Percentiles rank a stretch among this genome's conserved stretches.
Conservation (phyloP, 2,797 vertebrate genomes). For the Glyptemys insculpta region DNA sequence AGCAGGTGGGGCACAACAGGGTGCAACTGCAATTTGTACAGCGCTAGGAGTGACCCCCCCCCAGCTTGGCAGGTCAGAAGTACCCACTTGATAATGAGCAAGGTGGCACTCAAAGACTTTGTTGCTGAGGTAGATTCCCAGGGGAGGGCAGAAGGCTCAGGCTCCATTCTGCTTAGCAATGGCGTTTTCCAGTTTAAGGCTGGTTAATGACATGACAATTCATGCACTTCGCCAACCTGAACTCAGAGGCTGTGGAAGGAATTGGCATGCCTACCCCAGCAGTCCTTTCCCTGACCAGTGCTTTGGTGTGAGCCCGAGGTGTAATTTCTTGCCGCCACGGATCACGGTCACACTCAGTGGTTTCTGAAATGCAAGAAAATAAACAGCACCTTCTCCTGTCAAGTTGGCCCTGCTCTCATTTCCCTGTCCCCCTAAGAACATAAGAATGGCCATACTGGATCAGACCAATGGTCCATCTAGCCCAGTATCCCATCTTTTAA, state of each 20-base stretch:
- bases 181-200: not conserved
- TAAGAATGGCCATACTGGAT: not conserved
- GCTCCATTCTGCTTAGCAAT: too few relatives aligned
- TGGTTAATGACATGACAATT: not conserved
- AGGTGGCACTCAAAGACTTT: not conserved
- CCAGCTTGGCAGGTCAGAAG: not conserved
- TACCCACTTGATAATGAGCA: not conserved
- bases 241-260: not conserved
- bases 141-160: not conserved
- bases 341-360: constrained; percentile 88
- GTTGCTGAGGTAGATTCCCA: not conserved
- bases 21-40: not conserved
- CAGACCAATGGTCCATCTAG: not conserved
- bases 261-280: constrained; percentile 85
- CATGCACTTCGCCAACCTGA: not conserved
- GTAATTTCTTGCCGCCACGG: constrained; percentile 85
- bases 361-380: constrained; percentile 81
- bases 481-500: not conserved
- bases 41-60: not conserved
- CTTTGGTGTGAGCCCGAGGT: constrained; percentile 90
- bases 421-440: not conserved
- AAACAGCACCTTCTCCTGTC: not conserved
- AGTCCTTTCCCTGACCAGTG: constrained; percentile 94
- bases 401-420: not conserved
- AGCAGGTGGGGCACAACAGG: not conserved